Base-by-base conservation (phyloP, 1,140 invertebrate species). In the Lutraria rhynchaena region DNA sequence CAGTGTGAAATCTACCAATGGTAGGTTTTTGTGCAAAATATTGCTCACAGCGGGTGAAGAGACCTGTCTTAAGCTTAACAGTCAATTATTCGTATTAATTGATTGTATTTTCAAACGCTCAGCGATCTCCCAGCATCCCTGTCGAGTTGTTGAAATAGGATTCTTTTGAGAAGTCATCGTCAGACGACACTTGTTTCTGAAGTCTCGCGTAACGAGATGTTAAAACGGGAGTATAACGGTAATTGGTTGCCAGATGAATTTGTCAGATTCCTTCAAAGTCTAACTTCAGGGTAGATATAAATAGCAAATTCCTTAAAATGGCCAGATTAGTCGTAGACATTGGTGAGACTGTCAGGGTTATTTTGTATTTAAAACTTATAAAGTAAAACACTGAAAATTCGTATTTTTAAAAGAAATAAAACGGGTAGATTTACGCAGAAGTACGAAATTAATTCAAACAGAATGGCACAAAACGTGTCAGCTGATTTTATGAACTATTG, bases 401-500 rank as follows among this genome's bases (percentile, higher is more conserved):
- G 37, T 41, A 15, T 41, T 41, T 41, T 7, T 41, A 5, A 41
- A 41, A 41, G 37, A 41, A 41, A n/a, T n/a, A n/a, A n/a, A n/a
- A n/a, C n/a, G n/a, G n/a, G n/a, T n/a, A n/a, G n/a, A n/a, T n/a
- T n/a, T n/a, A n/a, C n/a, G n/a, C n/a, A n/a, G n/a, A n/a, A n/a
- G n/a, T n/a, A n/a, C n/a, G n/a, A n/a, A n/a, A n/a, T n/a, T 13
- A 49, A 33, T 4, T n/a, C 31, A 33, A 17, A n/a, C n/a, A 74
- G 46, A 49, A 77, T 77, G 74, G 49, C 74, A 24, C 61, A 78
- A 51, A 78, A 55, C 53, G 76, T 78, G 31, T 81, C 78, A 17
- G 27, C 46, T 1, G 78, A 85, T 51, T 85, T 87, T 83, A 78
- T 83, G 24, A 85, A 84, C 29, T 87, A 83, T 29, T 87, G 83